These are phyloP conservation scores for Heliconius melpomene DNA, from an alignment of 1,140 invertebrate species.

Conservation along the genomic window DNA sequence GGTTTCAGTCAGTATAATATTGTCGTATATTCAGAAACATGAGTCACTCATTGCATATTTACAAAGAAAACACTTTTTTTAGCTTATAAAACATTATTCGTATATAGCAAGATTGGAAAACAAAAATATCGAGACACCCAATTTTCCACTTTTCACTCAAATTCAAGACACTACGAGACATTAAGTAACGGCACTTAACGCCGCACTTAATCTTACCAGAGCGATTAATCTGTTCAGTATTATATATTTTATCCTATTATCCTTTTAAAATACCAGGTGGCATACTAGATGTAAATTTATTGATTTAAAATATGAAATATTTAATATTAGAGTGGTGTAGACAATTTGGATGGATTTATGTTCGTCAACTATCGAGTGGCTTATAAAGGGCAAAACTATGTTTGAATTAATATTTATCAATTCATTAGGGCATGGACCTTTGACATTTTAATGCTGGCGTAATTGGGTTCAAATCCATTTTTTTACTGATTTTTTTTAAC, in stretches of 20 bases:
- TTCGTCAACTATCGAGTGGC: constrained; percentile 34
- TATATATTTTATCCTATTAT: neutral
- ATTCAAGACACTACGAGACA: too few relatives aligned
- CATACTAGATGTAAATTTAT: neutral
- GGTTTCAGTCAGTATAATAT: neutral
- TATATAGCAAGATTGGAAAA: too few relatives aligned
- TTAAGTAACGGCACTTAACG: too few relatives aligned
- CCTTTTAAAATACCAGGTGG: constrained; percentile 10
- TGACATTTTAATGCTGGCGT: neutral
- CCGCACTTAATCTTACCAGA: too few relatives aligned
- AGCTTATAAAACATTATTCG: too few relatives aligned
- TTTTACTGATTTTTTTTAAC: too few relatives aligned
- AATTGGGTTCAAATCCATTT: neutral
- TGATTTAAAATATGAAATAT: constrained; percentile 6
- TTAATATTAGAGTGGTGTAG: constrained; percentile 5
- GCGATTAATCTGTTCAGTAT: neutral
- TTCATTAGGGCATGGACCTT: constrained; percentile 35
- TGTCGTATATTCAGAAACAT: too few relatives aligned
- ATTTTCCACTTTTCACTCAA: too few relatives aligned
- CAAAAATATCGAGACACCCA: too few relatives aligned
- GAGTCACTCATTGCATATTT: too few relatives aligned
- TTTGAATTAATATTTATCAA: constrained; percentile 49
- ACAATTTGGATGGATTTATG: constrained; percentile 46
- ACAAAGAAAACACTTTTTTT: too few relatives aligned
- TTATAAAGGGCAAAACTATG: constrained; percentile 46